phyloP scores from a whole-genome alignment of 2,797 vertebrate genomes.

The Tapera naevia region DNA sequence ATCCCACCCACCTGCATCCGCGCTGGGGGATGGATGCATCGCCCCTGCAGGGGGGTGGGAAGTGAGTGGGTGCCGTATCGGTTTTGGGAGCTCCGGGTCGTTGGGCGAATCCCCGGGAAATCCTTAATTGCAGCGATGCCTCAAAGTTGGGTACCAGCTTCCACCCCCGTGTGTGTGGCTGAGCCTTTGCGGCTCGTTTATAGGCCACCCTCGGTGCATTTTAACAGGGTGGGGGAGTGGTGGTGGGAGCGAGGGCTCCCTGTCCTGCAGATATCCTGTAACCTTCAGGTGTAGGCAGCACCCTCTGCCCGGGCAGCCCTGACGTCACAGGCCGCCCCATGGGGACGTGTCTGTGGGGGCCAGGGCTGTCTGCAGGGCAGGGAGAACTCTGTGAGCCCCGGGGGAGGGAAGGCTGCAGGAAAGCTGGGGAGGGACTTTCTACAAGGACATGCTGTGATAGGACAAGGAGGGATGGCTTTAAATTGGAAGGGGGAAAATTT shows the following conservation, averaged over 20 bases:
- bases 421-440: too few relatives aligned
- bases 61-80: neutral
- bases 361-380: neutral
- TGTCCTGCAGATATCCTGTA: neutral
- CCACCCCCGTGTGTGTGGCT: neutral
- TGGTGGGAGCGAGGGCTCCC: neutral
- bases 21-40: neutral
- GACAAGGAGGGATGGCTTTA: too few relatives aligned
- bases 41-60: neutral
- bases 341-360: neutral
- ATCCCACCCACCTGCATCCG: neutral
- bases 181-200: neutral
- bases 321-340: too few relatives aligned
- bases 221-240: neutral
- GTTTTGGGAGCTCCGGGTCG: neutral
- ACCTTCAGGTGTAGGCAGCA: neutral
- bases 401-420: neutral
- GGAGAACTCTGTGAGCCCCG: neutral
- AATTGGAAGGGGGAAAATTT: too few relatives aligned
- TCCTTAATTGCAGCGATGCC: neutral
- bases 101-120: constrained; percentile 24
- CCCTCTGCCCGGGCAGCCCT: neutral
- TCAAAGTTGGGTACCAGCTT: constrained; percentile 11
- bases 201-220: neutral
- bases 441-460: too few relatives aligned